phyloP scores from a whole-genome alignment of 2,888 invertebrate species.

The Microctonus brassicae region DNA sequence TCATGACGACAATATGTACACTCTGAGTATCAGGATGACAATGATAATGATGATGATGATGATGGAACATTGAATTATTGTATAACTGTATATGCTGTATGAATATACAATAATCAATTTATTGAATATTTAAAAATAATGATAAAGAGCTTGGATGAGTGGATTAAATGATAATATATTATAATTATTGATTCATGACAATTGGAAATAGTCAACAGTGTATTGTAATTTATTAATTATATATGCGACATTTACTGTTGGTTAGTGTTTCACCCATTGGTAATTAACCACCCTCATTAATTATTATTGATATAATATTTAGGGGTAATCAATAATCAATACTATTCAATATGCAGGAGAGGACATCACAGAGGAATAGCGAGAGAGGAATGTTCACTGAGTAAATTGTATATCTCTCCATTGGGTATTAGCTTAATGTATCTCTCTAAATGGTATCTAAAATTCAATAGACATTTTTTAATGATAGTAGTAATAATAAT shows the following conservation, averaged over 20 bases:
- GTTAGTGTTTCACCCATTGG: neutral
- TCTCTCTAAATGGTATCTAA: neutral
- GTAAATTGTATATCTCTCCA: neutral
- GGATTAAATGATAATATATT: neutral
- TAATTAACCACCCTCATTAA: neutral
- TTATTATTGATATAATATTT: neutral
- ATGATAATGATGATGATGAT: neutral
- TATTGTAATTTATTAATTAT: neutral
- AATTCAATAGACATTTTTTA: neutral
- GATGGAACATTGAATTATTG: neutral
- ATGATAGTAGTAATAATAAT: neutral
- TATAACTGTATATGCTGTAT: neutral
- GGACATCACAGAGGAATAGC: neutral
- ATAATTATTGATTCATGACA: neutral
- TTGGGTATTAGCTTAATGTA: neutral
- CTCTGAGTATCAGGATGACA: neutral
- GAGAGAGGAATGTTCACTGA: neutral
- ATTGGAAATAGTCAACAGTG: neutral
- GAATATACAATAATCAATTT: neutral
- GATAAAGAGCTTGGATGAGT: neutral
- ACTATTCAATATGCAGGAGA: neutral
- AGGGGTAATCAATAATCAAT: neutral
- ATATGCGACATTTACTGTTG: neutral
- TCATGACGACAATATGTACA: neutral
- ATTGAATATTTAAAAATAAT: neutral